Base-by-base conservation (phyloP, 92 coral and sea anemone species). In the Chrysogorgia sp. region DNA sequence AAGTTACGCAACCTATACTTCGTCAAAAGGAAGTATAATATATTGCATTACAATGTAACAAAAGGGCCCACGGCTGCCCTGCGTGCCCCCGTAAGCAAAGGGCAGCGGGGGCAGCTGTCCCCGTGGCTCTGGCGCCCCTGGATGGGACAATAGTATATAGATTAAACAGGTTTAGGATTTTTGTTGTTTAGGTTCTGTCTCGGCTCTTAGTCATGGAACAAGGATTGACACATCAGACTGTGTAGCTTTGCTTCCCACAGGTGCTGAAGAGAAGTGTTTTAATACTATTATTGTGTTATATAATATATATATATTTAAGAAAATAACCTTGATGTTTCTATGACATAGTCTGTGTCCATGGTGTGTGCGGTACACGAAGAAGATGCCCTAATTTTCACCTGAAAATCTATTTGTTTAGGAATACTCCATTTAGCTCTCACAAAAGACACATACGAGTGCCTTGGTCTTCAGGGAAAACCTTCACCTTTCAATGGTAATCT, bases 381-480 rank as follows among this genome's bases (percentile, higher is more conserved):
- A n/a, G n/a, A n/a, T n/a, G n/a, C 41, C 43, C 7, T 15, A 0
- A 49, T 29, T 30, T 5, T 59, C 10, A 57, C 7, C 19, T 1
- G 14, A 2, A 24, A 14, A n/a, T 50, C 31, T 32, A 30, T 31
- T 23, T 12, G 20, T 52, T 60, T 56, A 94, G 98, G 98, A 76
- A 55, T 78, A 10, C 83, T 94, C 62, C 66, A 87, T 48, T 87
- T 94, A 31, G 87, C 98, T n/a, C 75, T 94, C 58, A 90, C 88
- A 64, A 94, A 94, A 83, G 98, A 94, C 63, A 89, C 92, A 5
- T 94, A 94, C 63, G 98, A 94, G 66, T 90, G 88, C 56, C 84
- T 94, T 22, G 98, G 98, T 17, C 75, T 91, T 21, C 87, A 86
- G 52, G 98, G 98, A 26, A 94, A 94, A 69, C 88, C 84, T 40